Percentiles rank a stretch among this genome's conserved stretches.
Conservation (phyloP, 2,113 vertebrate species). For the Limanda limanda region DNA sequence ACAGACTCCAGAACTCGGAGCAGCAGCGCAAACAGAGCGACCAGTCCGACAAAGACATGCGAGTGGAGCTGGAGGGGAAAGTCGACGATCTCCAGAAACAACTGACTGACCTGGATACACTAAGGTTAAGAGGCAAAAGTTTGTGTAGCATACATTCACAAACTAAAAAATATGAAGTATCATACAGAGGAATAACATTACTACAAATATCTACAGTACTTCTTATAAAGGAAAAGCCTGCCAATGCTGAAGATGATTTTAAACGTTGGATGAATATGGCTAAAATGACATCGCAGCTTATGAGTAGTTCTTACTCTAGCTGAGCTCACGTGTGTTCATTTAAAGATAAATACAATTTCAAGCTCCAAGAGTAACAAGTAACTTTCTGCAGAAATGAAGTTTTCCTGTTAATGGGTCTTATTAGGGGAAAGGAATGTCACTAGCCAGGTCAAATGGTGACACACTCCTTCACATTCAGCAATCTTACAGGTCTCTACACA, state of each 20-base stretch:
- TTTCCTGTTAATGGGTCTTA: too few species aligned
- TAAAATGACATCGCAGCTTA: too few species aligned
- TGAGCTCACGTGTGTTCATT: neutral
- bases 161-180: neutral
- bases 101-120: constrained; percentile 87
- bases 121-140: constrained; percentile 79
- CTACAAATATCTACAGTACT: neutral
- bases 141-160: neutral
- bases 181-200: neutral
- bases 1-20: constrained; percentile 89
- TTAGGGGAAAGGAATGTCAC: too few species aligned
- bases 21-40: constrained; percentile 81
- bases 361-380: neutral
- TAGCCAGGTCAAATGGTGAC: too few species aligned
- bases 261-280: too few species aligned
- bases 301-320: too few species aligned
- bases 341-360: neutral
- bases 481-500: neutral
- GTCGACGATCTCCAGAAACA: constrained; percentile 85
- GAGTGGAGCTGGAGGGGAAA: constrained; percentile 85
- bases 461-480: too few species aligned
- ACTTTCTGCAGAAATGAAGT: too few species aligned
- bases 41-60: constrained; percentile 86
- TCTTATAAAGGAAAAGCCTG: too few species aligned
- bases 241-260: neutral